A percentile compares a stretch with the other conserved stretches of the same genome.
Evolutionary conservation across 2,113 vertebrate genomes (phyloP).

Genomic region (Tamias sibiricus): DNA sequence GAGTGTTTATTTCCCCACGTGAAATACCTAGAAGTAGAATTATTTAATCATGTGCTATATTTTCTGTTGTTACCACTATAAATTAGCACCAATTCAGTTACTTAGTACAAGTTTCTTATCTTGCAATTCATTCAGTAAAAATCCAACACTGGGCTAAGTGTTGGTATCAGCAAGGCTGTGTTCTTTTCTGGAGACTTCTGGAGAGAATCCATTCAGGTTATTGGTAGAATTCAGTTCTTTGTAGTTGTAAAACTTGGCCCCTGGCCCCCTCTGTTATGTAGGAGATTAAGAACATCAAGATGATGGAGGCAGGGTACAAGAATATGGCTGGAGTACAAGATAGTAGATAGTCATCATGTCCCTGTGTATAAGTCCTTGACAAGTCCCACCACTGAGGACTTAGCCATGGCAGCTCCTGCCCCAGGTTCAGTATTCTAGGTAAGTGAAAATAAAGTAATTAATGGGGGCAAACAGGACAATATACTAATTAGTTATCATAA

Average conservation of each 20-base stretch:
- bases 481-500: no score
- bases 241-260: neutral
- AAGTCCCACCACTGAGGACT: no score
- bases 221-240: neutral
- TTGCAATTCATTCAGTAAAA: neutral
- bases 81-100: neutral
- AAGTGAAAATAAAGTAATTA: no score
- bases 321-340: no score
- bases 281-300: no score
- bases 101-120: neutral
- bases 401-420: no score
- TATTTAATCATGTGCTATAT: neutral
- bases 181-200: neutral
- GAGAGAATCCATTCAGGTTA: neutral
- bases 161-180: neutral
- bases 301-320: no score
- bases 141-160: neutral
- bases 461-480: no score
- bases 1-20: neutral
- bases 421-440: no score
- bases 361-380: no score
- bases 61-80: neutral
- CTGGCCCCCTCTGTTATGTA: neutral
- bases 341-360: no score
- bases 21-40: neutral